These are phyloP conservation scores for Pangasius djambal DNA, from an alignment of 2,797 vertebrate species.

Conservation along the genomic window DNA sequence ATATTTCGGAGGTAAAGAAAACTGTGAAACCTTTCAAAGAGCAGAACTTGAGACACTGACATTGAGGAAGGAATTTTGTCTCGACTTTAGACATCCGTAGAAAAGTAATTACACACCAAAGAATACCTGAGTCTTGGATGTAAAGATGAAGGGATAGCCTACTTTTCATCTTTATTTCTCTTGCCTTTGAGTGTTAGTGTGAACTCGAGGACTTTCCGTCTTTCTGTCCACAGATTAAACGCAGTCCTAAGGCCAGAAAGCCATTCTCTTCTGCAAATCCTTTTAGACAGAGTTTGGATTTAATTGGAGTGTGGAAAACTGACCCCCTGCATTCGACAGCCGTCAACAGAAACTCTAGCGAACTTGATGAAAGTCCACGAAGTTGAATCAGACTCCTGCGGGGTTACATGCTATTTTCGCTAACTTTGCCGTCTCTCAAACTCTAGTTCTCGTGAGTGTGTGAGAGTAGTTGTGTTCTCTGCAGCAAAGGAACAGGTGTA, in stretches of 20 bases:
- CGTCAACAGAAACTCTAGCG: background rate
- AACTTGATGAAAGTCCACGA: background rate
- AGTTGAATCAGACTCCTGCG: background rate
- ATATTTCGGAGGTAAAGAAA: background rate
- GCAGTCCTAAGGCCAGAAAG: background rate
- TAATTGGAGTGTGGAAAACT: constrained; percentile 19
- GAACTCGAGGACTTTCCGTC: background rate
- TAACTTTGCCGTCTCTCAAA: background rate
- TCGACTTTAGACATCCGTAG: background rate
- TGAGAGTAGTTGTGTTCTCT: background rate
- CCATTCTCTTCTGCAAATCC: background rate
- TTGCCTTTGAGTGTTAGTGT: background rate
- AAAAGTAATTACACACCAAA: constrained; percentile 15
- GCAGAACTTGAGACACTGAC: background rate
- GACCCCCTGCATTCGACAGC: background rate
- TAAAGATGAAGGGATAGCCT: background rate
- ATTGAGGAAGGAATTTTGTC: background rate
- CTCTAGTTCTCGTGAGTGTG: background rate
- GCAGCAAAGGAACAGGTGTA: background rate
- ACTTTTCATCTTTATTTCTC: background rate
- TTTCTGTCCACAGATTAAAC: background rate
- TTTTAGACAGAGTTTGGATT: background rate
- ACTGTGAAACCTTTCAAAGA: constrained; percentile 12
- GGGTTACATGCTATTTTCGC: background rate
- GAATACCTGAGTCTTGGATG: background rate